A percentile compares a stretch with the other conserved stretches of the same genome.
phyloP scores from a whole-genome alignment of 2,113 vertebrate species.

The Anthoscopus minutus region DNA sequence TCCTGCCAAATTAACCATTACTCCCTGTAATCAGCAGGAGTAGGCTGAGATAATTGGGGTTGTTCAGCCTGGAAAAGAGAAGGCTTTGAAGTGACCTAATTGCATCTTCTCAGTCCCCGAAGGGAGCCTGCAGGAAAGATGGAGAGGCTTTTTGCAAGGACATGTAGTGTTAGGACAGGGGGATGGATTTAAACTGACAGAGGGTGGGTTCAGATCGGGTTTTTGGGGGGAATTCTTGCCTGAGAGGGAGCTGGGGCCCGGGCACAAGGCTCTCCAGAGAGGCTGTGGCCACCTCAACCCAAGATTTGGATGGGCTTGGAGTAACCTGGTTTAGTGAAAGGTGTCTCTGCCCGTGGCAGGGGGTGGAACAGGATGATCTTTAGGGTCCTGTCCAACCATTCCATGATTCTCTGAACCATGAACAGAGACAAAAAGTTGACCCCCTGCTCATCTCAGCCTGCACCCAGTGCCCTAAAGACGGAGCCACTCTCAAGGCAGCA shows the following conservation, averaged over 20 bases:
- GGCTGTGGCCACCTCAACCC: not conserved
- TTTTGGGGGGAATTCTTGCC: not conserved
- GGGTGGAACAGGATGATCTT: not conserved
- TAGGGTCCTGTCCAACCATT: not conserved
- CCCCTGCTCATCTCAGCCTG: not conserved
- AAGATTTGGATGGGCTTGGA: not conserved
- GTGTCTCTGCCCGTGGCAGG: not conserved
- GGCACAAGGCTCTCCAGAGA: not conserved
- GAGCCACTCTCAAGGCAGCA: fast-evolving
- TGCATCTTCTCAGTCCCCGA: not conserved
- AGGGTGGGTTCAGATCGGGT: not conserved
- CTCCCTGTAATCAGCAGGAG: not conserved
- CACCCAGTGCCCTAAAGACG: fast-evolving
- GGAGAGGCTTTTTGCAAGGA: not conserved
- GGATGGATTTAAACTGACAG: not conserved
- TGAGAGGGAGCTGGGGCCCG: not conserved
- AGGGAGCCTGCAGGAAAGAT: not conserved
- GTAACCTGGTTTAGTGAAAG: not conserved
- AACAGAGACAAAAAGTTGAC: not conserved
- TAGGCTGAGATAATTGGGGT: not conserved
- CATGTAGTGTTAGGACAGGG: not conserved
- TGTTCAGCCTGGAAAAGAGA: not conserved
- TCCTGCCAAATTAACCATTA: not conserved
- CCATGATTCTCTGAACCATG: not conserved
- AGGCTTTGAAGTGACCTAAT: not conserved